Conservation (phyloP, 2,113 vertebrate genomes). For the human region GRCh38 chr5:41114001-41114500, state of each 20-base stretch:
- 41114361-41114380: not conserved
- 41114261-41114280: not conserved
- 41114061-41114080: not conserved
- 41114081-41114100: not conserved
- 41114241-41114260: not conserved
- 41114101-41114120: too few relatives aligned
- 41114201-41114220: not conserved
- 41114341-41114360: not conserved
- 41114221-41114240: not conserved
- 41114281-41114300: not conserved
- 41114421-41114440: not conserved
- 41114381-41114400: not conserved
- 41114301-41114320: not conserved
- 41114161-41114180: not conserved
- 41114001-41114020: not conserved
- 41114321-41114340: not conserved
- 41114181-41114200: not conserved
- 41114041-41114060: too few relatives aligned
- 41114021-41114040: not conserved
- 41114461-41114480: not conserved
- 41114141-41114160: not conserved
- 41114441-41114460: not conserved
- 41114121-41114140: too few relatives aligned
- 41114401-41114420: not conserved
- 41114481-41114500: not conserved